phyloP scores from a whole-genome alignment of 1,140 invertebrate genomes.

The Drosophila sucinea region DNA sequence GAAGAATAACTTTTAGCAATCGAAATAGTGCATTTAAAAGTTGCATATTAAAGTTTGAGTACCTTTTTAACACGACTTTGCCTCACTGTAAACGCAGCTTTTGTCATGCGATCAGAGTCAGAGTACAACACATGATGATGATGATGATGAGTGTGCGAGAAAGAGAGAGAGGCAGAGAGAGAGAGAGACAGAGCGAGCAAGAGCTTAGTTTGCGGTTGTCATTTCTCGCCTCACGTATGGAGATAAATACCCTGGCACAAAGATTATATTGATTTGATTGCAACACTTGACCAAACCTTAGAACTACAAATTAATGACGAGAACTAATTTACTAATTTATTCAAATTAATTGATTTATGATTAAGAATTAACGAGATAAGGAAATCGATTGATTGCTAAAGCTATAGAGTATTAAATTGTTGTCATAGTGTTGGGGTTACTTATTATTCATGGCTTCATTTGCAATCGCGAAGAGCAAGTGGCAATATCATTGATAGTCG shows the following conservation, averaged over 20 bases:
- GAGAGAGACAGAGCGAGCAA: background rate
- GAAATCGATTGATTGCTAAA: too few species aligned
- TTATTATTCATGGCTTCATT: conserved; percentile 13
- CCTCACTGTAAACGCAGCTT: conserved; percentile 24
- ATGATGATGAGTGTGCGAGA: conserved; percentile 23
- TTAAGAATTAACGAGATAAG: too few species aligned
- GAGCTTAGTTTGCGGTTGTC: conserved; percentile 4
- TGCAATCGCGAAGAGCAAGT: conserved; percentile 51
- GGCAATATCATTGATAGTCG: conserved; percentile 66
- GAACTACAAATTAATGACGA: too few species aligned
- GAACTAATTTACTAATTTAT: too few species aligned
- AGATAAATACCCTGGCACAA: background rate
- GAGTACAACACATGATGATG: conserved; percentile 12
- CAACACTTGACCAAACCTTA: background rate
- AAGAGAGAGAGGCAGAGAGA: conserved; percentile 2
- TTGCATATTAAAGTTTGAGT: too few species aligned
- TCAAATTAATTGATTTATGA: too few species aligned
- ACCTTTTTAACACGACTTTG: background rate
- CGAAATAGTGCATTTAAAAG: too few species aligned
- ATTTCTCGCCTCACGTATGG: background rate
- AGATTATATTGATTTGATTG: background rate
- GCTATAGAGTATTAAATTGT: too few species aligned
- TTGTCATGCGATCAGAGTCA: conserved; percentile 33
- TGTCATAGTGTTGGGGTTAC: too few species aligned
- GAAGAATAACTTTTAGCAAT: too few species aligned